These are phyloP conservation scores for Plebejus melissa DNA, from an alignment of 2,888 invertebrate genomes.

Conservation along the genomic window DNA sequence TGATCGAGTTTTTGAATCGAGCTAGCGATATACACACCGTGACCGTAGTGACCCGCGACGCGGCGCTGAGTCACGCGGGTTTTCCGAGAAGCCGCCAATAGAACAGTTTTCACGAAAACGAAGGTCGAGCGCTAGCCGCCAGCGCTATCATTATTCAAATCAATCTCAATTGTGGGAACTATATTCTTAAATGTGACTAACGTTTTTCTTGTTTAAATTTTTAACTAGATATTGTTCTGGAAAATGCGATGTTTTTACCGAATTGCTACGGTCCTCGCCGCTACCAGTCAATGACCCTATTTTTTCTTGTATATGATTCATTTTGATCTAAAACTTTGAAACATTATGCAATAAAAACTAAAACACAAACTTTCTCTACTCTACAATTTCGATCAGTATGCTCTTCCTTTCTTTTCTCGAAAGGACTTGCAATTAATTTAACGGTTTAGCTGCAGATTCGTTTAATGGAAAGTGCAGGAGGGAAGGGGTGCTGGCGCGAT, in stretches of 20 bases:
- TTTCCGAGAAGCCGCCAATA: conserved; percentile 70
- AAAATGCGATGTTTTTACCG: neutral
- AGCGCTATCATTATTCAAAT: conserved; percentile 31
- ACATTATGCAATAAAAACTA: neutral
- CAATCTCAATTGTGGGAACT: conserved; percentile 33
- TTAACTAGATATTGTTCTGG: neutral
- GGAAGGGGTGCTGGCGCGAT: conserved; percentile 46
- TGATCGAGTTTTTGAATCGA: conserved; percentile 77
- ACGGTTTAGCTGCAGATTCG: neutral
- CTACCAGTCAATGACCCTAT: neutral
- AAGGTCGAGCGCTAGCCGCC: conserved; percentile 54
- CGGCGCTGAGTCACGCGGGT: conserved; percentile 74
- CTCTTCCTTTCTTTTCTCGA: neutral
- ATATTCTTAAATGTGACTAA: conserved; percentile 34
- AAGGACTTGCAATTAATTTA: conserved; percentile 24
- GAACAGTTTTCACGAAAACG: conserved; percentile 72
- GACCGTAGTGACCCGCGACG: conserved; percentile 71
- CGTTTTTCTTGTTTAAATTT: neutral
- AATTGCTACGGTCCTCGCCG: neutral
- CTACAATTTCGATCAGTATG: neutral
- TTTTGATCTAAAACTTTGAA: neutral
- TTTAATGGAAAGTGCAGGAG: conserved; percentile 31
- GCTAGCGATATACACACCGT: conserved; percentile 68
- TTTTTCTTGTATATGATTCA: neutral
- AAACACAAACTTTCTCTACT: neutral